Percentiles rank a stretch among this genome's conserved stretches.
These are phyloP conservation scores for Atherinosoma microstoma DNA, from an alignment of 2,797 vertebrate species.

Conservation along the genomic window DNA sequence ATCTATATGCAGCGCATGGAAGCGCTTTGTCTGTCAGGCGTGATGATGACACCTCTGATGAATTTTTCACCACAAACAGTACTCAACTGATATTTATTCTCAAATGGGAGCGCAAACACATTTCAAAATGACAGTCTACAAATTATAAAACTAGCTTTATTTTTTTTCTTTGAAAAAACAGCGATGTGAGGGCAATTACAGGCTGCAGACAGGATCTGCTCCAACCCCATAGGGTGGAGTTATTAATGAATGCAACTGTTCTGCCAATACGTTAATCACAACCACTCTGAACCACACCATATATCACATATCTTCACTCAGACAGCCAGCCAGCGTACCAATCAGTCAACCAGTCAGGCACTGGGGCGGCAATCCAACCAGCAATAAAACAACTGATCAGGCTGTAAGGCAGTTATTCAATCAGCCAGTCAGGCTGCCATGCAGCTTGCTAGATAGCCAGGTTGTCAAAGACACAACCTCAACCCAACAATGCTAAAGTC, in stretches of 20 bases:
- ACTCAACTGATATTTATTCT: conserved; percentile 59
- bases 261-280: conserved; percentile 79
- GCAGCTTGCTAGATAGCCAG: conserved; percentile 34
- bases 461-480: conserved; percentile 56
- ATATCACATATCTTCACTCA: conserved; percentile 73
- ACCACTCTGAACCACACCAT: conserved; percentile 74
- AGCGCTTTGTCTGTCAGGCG: conserved; percentile 59
- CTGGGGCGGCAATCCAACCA: conserved; percentile 62
- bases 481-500: conserved; percentile 29
- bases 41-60: conserved; percentile 68
- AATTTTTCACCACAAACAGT: conserved; percentile 59
- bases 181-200: conserved; percentile 43
- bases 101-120: conserved; percentile 60
- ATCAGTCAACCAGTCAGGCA: conserved; percentile 72
- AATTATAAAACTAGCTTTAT: conserved; percentile 57
- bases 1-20: conserved; percentile 62
- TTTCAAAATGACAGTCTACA: conserved; percentile 67
- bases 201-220: conserved; percentile 39
- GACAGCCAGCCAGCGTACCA: conserved; percentile 66
- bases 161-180: conserved; percentile 37
- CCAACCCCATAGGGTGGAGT: conserved; percentile 65
- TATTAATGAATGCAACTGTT: conserved; percentile 76
- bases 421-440: conserved; percentile 44
- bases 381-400: conserved; percentile 63
- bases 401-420: conserved; percentile 39